Evolutionary conservation across 2,888 invertebrate genomes (phyloP).

Genomic region (Stomorhina lunata): DNA sequence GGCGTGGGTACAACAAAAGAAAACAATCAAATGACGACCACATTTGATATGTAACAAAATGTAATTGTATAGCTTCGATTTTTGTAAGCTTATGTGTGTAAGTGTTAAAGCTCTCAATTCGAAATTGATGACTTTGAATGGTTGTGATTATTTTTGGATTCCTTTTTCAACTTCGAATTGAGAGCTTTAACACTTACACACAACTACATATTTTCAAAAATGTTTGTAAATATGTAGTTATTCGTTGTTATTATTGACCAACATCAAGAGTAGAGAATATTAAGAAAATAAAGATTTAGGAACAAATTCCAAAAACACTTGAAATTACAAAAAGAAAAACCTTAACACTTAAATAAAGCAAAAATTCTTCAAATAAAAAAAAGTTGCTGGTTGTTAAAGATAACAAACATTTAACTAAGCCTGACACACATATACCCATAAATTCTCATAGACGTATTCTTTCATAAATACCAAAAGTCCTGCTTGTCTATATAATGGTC

Average conservation of each 20-base stretch:
- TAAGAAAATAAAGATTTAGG: background rate
- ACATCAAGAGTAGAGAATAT: background rate
- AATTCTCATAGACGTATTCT: background rate
- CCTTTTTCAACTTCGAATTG: constrained; percentile 12
- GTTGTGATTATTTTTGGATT: constrained; percentile 60
- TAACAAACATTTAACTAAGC: constrained; percentile 53
- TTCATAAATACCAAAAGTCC: background rate
- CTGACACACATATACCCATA: background rate
- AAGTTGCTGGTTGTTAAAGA: constrained; percentile 58
- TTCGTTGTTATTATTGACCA: constrained; percentile 39
- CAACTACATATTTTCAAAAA: constrained; percentile 28
- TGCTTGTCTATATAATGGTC: too few relatives aligned
- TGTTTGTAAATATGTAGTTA: constrained; percentile 20
- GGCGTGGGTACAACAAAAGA: background rate
- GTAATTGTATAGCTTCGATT: background rate
- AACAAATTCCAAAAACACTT: constrained; percentile 8
- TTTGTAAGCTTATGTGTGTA: background rate
- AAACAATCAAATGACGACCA: too few relatives aligned
- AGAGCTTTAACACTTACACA: too few relatives aligned
- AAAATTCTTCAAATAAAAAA: constrained; percentile 34
- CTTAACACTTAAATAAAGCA: constrained; percentile 7
- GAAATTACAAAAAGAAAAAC: constrained; percentile 10
- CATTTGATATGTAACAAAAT: background rate
- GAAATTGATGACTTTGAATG: constrained; percentile 68
- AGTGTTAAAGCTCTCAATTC: constrained; percentile 60